Evolutionary conservation across 1,140 invertebrate species (phyloP), one percentile per base, ranked within the genome.

Genomic region (Cardiocondyla obscurior): DNA sequence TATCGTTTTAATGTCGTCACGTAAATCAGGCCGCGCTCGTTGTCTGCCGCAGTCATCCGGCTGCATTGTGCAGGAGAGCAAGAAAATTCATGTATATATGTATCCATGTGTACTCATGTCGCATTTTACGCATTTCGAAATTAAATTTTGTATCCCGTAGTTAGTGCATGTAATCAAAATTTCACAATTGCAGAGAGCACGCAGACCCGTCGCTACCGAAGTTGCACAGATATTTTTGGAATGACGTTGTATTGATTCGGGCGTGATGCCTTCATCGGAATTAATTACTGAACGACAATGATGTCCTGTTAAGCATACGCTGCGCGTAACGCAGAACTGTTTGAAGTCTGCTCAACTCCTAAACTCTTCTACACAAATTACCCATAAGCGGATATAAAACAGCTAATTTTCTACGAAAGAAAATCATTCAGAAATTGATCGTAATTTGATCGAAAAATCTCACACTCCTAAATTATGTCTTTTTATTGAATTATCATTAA

Each of bases 21-120:
- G 19, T 81, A 81, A 81, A 81, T 81, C 76, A 81, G 57, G 46
- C 36, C 36, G n/a, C 49, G 76, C 76, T 81, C 19, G 74, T 79
- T 69, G 76, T 55, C 46, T 36, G 64, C 42, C 28, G 42, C 73
- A 76, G 10, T 55, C 49, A 3, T 81, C 46, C 76, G 51, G 51
- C 33, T 70, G 16, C 22, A 51, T 42, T 49, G 42, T 39, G 12
- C 28, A 16, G n/a, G n/a, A 60, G 5, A 19, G n/a, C 44, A 76
- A 76, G 28, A 76, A 30, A 76, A 65, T 74, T 44, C 33, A 30
- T 30, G 42, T 28, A 42, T 42, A 57, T 28, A 30, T 19, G 5
- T n/a, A n/a, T n/a, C 28, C 16, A 16, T 55, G 2, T 36, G 53
- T 28, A 36, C 22, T n/a, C 16, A 19, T 10, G 57, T 64, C 16